Conservation (phyloP, 2,797 vertebrate genomes). For the Chaunax sp. region DNA sequence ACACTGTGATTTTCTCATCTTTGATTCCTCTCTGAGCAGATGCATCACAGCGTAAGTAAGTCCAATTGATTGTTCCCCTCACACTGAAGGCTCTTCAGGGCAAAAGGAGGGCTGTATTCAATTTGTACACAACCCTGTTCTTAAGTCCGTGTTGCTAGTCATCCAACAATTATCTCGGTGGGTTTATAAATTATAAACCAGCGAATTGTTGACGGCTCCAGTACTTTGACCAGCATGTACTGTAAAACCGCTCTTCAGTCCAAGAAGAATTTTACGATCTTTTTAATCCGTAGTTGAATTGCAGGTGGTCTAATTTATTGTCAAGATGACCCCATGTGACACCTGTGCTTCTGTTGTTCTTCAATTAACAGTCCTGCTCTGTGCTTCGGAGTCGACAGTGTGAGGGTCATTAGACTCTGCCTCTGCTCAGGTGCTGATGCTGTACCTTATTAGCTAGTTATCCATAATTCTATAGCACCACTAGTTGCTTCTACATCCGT, state of each 20-base stretch:
- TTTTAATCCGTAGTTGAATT: not conserved
- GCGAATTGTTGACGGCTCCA: constrained; percentile 41
- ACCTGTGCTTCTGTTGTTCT: constrained; percentile 8
- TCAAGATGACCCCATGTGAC: constrained; percentile 11
- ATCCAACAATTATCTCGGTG: constrained; percentile 47
- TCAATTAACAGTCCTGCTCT: constrained; percentile 14
- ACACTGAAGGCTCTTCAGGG: constrained; percentile 37
- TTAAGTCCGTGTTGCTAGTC: constrained; percentile 69
- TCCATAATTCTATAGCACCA: not conserved
- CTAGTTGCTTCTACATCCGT: not conserved
- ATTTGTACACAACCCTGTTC: constrained; percentile 51
- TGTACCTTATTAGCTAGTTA: constrained; percentile 40
- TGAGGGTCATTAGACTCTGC: constrained; percentile 43
- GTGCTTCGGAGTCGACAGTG: constrained; percentile 42
- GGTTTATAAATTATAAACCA: constrained; percentile 68
- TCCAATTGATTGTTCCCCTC: constrained; percentile 42
- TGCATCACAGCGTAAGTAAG: constrained; percentile 62
- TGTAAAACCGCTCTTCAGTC: constrained; percentile 14
- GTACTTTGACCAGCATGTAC: constrained; percentile 32
- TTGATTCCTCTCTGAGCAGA: constrained; percentile 46
- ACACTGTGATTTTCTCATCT: constrained; percentile 3
- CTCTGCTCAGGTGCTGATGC: constrained; percentile 42
- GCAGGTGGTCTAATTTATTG: not conserved
- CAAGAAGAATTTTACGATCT: not conserved
- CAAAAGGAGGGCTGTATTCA: constrained; percentile 44